Evolutionary conservation across 2,888 invertebrate species (phyloP).

Genomic region (Tipula lateralis): DNA sequence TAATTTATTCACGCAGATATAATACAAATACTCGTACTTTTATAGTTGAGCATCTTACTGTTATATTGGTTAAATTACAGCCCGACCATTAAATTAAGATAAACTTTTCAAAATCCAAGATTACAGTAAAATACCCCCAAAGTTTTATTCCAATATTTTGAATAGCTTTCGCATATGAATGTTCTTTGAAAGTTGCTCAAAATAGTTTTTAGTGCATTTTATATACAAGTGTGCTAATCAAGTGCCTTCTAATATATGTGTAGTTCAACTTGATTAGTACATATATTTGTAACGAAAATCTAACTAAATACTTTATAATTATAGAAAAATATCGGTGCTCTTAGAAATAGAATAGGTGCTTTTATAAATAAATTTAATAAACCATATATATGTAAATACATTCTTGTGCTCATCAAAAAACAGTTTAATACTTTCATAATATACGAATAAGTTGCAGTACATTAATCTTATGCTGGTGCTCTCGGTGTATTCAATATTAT

Average conservation of each 20-base stretch:
- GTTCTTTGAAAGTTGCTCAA: background rate
- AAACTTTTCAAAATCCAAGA: too few relatives aligned
- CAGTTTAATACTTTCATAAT: background rate
- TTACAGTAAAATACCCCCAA: too few relatives aligned
- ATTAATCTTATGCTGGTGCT: slow-evolving; percentile 19
- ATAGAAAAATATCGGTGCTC: slow-evolving; percentile 7
- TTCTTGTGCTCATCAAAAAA: background rate
- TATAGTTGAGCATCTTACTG: too few relatives aligned
- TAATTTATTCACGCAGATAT: background rate
- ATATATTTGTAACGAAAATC: too few relatives aligned
- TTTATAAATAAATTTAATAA: background rate
- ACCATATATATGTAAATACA: background rate
- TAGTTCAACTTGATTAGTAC: background rate
- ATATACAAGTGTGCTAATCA: background rate
- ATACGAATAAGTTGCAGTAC: background rate
- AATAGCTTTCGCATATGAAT: background rate
- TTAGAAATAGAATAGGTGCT: slow-evolving; percentile 2
- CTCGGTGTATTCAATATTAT: background rate
- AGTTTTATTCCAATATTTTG: too few relatives aligned
- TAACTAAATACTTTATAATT: background rate
- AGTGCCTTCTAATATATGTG: background rate
- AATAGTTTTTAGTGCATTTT: background rate
- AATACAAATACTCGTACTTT: background rate
- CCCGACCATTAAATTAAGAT: too few relatives aligned
- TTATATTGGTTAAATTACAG: too few relatives aligned